Evolutionary conservation across 2,888 invertebrate genomes (phyloP).

Genomic region (Drosophila dives): DNA sequence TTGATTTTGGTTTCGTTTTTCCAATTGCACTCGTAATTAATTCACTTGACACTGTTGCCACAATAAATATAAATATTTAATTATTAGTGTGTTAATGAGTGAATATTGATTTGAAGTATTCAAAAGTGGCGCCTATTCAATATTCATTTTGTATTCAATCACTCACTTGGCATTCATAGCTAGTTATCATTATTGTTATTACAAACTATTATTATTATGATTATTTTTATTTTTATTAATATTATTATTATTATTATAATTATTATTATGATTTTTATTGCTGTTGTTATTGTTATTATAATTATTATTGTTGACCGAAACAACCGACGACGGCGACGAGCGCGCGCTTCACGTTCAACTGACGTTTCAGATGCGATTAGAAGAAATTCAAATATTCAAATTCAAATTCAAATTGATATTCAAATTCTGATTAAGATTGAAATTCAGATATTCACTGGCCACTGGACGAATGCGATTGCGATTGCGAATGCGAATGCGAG

Average conservation of each 20-base stretch:
- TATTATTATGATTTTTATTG: slow-evolving; percentile 10
- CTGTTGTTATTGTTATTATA: slow-evolving; percentile 60
- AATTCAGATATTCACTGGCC: slow-evolving; percentile 45
- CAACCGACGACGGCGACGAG: slow-evolving; percentile 66
- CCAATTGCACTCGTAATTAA: slow-evolving; percentile 55
- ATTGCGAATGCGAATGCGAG: slow-evolving; percentile 22
- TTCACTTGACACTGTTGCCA: slow-evolving; percentile 50
- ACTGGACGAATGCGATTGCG: slow-evolving; percentile 23
- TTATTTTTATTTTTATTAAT: slow-evolving; percentile 55
- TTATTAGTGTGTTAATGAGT: slow-evolving; percentile 34
- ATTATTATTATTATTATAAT: slow-evolving; percentile 50
- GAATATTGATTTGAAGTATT: slow-evolving; percentile 42
- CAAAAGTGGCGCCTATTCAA: slow-evolving; percentile 51
- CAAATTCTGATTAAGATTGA: slow-evolving; percentile 21
- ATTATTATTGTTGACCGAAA: slow-evolving; percentile 70
- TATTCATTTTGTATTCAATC: slow-evolving; percentile 48
- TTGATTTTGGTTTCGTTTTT: slow-evolving; percentile 58
- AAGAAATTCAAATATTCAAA: slow-evolving; percentile 33
- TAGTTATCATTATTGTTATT: slow-evolving; percentile 58
- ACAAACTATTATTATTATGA: slow-evolving; percentile 60
- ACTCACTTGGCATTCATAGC: slow-evolving; percentile 51
- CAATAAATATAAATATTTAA: slow-evolving; percentile 11
- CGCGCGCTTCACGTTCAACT: slow-evolving; percentile 59
- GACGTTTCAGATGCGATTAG: slow-evolving; percentile 28
- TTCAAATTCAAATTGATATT: slow-evolving; percentile 24